phyloP scores from a whole-genome alignment of 2,888 invertebrate genomes.

The Labia minor region DNA sequence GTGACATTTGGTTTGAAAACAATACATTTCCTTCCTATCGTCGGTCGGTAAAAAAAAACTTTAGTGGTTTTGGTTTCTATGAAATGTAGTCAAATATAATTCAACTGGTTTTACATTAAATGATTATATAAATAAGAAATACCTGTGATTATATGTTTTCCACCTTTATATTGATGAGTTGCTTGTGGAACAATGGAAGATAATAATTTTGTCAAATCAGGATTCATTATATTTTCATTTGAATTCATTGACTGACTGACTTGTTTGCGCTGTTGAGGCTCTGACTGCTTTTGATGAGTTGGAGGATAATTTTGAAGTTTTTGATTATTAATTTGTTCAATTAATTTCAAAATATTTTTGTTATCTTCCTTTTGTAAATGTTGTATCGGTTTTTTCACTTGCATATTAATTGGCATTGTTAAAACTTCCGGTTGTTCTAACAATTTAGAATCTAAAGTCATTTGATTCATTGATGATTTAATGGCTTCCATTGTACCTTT shows the following conservation, averaged over 20 bases:
- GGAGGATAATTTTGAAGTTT: background rate
- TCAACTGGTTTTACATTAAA: too few relatives aligned
- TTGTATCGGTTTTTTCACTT: too few relatives aligned
- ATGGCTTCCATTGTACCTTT: conserved; percentile 7
- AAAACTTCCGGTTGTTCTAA: background rate
- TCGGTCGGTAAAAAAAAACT: too few relatives aligned
- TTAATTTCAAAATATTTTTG: background rate
- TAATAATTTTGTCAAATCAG: background rate
- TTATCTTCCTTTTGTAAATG: background rate
- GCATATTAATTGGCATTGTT: background rate
- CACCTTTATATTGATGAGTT: background rate
- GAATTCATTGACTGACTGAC: too few relatives aligned
- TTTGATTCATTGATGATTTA: background rate
- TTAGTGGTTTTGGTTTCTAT: too few relatives aligned
- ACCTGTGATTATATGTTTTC: background rate
- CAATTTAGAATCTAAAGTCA: background rate
- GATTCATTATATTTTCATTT: background rate
- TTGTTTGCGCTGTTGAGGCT: too few relatives aligned
- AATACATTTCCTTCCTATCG: too few relatives aligned
- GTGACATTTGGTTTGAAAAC: too few relatives aligned
- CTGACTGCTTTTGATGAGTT: too few relatives aligned
- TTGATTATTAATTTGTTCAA: background rate
- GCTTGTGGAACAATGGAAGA: background rate
- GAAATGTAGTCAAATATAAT: too few relatives aligned
- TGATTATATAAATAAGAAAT: too few relatives aligned